These are phyloP conservation scores for Pangasianodon hypophthalmus DNA, from an alignment of 2,113 vertebrate species.

Conservation along the genomic window DNA sequence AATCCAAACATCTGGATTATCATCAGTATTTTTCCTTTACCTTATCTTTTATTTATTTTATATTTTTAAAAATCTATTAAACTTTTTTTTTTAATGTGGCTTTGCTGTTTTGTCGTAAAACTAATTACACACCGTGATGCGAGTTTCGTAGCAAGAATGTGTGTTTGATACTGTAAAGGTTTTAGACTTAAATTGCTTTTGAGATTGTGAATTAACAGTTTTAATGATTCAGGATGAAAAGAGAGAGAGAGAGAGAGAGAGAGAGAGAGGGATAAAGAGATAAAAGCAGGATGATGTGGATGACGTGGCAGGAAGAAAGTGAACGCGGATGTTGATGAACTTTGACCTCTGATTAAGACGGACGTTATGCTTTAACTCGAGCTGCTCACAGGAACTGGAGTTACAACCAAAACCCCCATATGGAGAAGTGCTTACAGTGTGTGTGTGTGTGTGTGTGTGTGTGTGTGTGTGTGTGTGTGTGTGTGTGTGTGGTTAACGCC, in stretches of 20 bases:
- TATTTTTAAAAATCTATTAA: too few species aligned
- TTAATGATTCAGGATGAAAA: background rate
- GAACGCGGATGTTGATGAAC: background rate
- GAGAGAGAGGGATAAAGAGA: background rate
- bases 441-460: conserved; percentile 32
- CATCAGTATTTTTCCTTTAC: too few species aligned
- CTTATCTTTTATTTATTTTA: too few species aligned
- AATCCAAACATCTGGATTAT: too few species aligned
- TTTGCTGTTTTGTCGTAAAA: too few species aligned
- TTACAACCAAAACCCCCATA: conserved; percentile 16
- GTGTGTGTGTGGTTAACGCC: conserved; percentile 9
- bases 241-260: background rate
- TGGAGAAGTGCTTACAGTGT: conserved; percentile 39
- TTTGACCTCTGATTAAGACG: background rate
- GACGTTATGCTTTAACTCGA: background rate
- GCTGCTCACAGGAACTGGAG: background rate
- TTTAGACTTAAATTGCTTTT: too few species aligned
- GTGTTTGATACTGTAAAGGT: too few species aligned
- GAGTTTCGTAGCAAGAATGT: too few species aligned
- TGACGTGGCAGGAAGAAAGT: background rate
- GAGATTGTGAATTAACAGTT: background rate
- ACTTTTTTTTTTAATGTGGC: too few species aligned
- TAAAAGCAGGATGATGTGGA: background rate
- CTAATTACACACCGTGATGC: too few species aligned
- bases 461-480: conserved; percentile 44